These are phyloP conservation scores for Galleria mellonella DNA, from an alignment of 1,140 invertebrate species.

Conservation along the genomic window DNA sequence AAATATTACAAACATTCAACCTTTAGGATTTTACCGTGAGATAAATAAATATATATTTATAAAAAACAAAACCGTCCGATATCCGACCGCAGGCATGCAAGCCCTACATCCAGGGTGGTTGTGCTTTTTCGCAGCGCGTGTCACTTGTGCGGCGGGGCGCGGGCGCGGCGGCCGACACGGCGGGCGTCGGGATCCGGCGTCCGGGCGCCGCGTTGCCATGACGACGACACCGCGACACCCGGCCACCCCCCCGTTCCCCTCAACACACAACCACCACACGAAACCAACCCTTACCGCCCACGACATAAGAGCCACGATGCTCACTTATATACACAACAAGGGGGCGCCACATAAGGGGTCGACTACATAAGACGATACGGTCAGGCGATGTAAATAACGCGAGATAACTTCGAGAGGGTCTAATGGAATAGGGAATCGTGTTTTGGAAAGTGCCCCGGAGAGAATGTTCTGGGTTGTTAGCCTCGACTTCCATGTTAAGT, in stretches of 20 bases:
- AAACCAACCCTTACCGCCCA: conserved; percentile 44
- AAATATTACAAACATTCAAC: too few relatives aligned
- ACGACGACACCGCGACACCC: conserved; percentile 75
- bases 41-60: too few relatives aligned
- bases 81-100: conserved; percentile 9
- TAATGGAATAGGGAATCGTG: conserved; percentile 71
- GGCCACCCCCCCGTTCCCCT: conserved; percentile 42
- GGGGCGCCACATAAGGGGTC: conserved; percentile 45
- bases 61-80: too few relatives aligned
- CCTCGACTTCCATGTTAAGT: conserved; percentile 50
- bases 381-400: conserved; percentile 72
- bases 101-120: conserved; percentile 44
- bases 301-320: conserved; percentile 38
- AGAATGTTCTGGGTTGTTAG: conserved; percentile 65
- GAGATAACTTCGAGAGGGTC: conserved; percentile 69
- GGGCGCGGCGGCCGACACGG: conserved; percentile 77
- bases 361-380: conserved; percentile 65
- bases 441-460: conserved; percentile 70
- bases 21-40: too few relatives aligned
- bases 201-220: conserved; percentile 74
- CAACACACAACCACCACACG: conserved; percentile 22
- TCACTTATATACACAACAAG: conserved; percentile 46
- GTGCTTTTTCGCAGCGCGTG: conserved; percentile 70
- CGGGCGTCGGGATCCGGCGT: conserved; percentile 75
- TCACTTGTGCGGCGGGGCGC: conserved; percentile 73